These are phyloP conservation scores for Peromyscus polionotus DNA, from an alignment of 2,113 vertebrate species.

Conservation along the genomic window DNA sequence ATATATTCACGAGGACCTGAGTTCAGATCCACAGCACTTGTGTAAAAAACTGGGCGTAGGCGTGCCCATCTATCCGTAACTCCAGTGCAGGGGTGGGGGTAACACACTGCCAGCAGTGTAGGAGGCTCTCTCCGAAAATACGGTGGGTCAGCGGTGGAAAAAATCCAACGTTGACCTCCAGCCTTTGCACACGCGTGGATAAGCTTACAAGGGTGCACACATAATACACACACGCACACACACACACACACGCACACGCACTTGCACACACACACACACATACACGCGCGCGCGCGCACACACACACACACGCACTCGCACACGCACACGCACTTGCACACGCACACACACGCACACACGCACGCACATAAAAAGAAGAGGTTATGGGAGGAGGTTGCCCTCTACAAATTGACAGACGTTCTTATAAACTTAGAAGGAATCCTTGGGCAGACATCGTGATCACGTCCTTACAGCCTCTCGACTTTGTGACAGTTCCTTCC, in stretches of 20 bases:
- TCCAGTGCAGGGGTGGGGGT: too few species aligned
- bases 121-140: not conserved
- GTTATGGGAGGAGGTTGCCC: not conserved
- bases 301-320: not conserved
- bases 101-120: not conserved
- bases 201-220: not conserved
- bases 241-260: not conserved
- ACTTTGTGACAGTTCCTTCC: not conserved
- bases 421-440: not conserved
- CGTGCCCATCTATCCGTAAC: not conserved
- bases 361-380: not conserved
- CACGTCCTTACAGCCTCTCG: not conserved
- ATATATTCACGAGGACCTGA: not conserved
- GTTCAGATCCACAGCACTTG: not conserved
- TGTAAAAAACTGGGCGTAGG: not conserved
- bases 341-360: not conserved
- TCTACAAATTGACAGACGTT: not conserved
- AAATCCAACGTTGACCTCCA: not conserved
- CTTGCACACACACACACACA: not conserved
- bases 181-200: not conserved
- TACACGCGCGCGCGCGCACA: too few species aligned
- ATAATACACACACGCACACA: not conserved
- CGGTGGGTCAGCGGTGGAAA: too few species aligned
- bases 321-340: not conserved
- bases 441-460: not conserved